Conservation (phyloP, 1,140 invertebrate genomes). For the Leptoteleia sp. region DNA sequence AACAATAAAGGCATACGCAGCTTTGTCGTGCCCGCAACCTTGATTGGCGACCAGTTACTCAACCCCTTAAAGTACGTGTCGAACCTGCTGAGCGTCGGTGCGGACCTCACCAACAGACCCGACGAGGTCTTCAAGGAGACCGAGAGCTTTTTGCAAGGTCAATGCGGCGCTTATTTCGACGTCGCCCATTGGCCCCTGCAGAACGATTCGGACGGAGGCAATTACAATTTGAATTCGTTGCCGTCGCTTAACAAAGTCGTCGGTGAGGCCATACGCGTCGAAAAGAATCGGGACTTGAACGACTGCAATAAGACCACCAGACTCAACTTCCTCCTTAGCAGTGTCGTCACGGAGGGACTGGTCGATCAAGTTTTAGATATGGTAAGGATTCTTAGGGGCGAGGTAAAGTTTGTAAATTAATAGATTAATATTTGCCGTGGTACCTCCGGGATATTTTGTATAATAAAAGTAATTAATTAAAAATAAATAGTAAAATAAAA, state of each 20-base stretch:
- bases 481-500: no score
- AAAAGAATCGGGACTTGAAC: constrained; percentile 20
- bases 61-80: constrained; percentile 29
- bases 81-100: constrained; percentile 50
- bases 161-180: constrained; percentile 39
- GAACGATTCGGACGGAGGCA: constrained; percentile 11
- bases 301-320: constrained; percentile 11
- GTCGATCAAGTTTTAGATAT: neutral
- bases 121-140: constrained; percentile 47
- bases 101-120: constrained; percentile 47
- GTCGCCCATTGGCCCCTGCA: constrained; percentile 29
- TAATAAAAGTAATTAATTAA: no score
- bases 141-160: constrained; percentile 32
- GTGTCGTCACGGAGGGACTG: neutral
- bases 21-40: constrained; percentile 17
- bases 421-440: no score
- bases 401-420: no score
- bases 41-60: constrained; percentile 2
- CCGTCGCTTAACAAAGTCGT: constrained; percentile 41
- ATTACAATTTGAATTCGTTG: constrained; percentile 40
- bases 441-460: no score
- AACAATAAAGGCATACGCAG: constrained; percentile 52
- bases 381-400: no score
- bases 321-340: constrained; percentile 22
- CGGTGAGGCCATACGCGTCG: constrained; percentile 20